A percentile compares a stretch with the other conserved stretches of the same genome.
Conservation (phyloP, 2,888 invertebrate genomes). For the Pristionchus exspectatus region DNA sequence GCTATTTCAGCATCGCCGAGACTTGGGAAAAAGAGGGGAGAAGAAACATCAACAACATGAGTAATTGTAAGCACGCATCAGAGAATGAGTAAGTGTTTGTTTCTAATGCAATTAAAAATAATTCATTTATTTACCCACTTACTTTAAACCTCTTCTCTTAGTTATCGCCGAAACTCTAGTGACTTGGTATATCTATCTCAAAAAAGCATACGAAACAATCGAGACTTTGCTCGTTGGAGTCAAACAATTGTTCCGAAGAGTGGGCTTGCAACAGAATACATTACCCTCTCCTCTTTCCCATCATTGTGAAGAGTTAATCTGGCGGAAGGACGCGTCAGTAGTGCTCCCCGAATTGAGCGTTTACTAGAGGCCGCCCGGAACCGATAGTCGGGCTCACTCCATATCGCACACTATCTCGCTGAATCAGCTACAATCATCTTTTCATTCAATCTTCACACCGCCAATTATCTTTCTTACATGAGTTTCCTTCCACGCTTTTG, state of each 20-base stretch:
- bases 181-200: not conserved
- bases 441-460: too few species aligned
- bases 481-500: not conserved
- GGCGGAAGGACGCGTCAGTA: not conserved
- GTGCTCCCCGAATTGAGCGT: not conserved
- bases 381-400: too few species aligned
- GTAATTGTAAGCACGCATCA: not conserved
- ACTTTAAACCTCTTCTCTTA: too few species aligned
- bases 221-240: too few species aligned
- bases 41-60: not conserved
- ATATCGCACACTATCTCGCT: too few species aligned
- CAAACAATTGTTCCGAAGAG: not conserved
- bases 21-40: not conserved
- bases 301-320: slow-evolving; percentile 37
- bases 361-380: not conserved
- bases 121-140: not conserved
- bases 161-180: not conserved
- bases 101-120: not conserved
- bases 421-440: too few species aligned
- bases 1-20: not conserved
- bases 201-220: too few species aligned
- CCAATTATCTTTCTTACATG: too few species aligned
- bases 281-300: not conserved
- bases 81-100: not conserved
- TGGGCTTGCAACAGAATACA: not conserved